Evolutionary conservation across 2,888 invertebrate genomes (phyloP).

Genomic region (Buathra laborator): DNA sequence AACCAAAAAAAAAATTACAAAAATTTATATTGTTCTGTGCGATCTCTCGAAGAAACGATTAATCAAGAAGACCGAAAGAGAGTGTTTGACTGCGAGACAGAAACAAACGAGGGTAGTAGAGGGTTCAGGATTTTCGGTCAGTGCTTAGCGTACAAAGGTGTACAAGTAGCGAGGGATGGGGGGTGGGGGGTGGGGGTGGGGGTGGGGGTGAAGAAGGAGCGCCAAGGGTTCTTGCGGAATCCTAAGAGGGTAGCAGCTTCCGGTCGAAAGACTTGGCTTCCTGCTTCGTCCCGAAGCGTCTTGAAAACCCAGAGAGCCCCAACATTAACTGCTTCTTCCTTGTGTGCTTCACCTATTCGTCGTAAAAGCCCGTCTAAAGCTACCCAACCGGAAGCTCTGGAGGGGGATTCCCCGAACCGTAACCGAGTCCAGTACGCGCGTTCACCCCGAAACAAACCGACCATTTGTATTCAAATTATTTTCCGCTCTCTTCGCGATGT

Average conservation of each 20-base stretch:
- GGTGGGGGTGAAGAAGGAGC: constrained; percentile 1
- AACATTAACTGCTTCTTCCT: constrained; percentile 33
- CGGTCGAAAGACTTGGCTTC: constrained; percentile 66
- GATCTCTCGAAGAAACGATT: not conserved
- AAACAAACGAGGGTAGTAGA: constrained; percentile 30
- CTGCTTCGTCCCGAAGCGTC: constrained; percentile 60
- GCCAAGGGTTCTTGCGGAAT: constrained; percentile 59
- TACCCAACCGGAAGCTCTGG: constrained; percentile 57
- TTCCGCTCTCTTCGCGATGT: not conserved
- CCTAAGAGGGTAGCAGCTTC: constrained; percentile 70
- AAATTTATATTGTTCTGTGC: not conserved
- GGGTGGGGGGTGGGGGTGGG: not conserved
- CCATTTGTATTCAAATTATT: constrained; percentile 67
- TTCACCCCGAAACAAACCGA: constrained; percentile 53
- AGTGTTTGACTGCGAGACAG: not conserved
- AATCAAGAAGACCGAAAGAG: not conserved
- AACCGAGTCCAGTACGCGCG: constrained; percentile 53
- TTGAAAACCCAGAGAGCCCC: constrained; percentile 40
- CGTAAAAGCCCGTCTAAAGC: constrained; percentile 27
- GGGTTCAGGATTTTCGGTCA: constrained; percentile 61
- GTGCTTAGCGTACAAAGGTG: constrained; percentile 51
- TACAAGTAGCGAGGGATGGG: constrained; percentile 2
- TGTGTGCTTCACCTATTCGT: constrained; percentile 30
- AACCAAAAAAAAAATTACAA: not conserved
- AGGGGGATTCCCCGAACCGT: constrained; percentile 57